phyloP scores from a whole-genome alignment of 2,797 vertebrate species.

The Rhincodon typus region DNA sequence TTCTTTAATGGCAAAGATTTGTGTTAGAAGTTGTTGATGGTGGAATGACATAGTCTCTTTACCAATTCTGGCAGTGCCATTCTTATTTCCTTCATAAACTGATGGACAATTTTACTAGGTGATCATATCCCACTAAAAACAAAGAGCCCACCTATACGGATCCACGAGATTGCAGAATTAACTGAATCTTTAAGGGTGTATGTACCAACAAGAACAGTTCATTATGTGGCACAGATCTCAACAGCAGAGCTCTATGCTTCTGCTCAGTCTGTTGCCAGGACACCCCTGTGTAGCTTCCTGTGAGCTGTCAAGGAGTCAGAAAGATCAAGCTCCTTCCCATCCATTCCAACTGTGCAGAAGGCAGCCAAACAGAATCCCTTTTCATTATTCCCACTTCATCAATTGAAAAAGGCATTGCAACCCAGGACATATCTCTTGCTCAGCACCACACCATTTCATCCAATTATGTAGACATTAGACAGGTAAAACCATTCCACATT shows the following conservation, averaged over 20 bases:
- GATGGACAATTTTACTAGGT: neutral
- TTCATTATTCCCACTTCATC: constrained; percentile 2
- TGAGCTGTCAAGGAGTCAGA: neutral
- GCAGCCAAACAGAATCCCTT: neutral
- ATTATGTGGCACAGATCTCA: neutral
- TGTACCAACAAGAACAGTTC: neutral
- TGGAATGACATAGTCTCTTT: neutral
- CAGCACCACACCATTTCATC: neutral
- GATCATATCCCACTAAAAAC: neutral
- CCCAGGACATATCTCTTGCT: neutral
- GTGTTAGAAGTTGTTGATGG: neutral
- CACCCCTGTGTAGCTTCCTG: neutral
- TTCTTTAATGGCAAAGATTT: neutral
- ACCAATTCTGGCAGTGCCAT: neutral
- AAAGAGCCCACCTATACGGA: neutral
- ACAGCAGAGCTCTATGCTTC: neutral
- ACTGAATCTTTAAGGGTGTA: neutral
- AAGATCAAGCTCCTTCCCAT: neutral
- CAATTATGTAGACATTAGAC: neutral
- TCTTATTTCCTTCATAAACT: constrained; percentile 17
- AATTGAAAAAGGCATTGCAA: neutral
- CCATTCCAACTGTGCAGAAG: neutral
- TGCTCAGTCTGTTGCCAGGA: neutral
- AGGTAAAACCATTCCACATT: neutral
- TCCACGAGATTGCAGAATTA: neutral